Conservation (phyloP, 2,797 vertebrate genomes). For the Scolopax bukidnonensis region DNA sequence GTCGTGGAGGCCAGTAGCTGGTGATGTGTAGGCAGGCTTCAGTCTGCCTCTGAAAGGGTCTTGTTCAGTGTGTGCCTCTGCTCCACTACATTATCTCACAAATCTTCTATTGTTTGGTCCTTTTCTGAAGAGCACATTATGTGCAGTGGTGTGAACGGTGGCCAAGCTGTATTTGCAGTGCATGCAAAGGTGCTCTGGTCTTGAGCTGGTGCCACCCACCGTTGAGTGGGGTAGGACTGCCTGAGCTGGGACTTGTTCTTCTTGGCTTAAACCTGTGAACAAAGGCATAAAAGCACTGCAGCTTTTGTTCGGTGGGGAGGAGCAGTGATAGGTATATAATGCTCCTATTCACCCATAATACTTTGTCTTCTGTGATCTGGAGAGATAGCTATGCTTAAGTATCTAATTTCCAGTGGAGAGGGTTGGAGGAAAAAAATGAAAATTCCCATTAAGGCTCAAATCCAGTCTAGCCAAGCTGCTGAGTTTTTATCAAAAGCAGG, state of each 20-base stretch:
- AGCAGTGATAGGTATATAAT: neutral
- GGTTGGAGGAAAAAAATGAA: neutral
- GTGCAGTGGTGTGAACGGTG: neutral
- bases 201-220: neutral
- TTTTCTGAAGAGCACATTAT: slow-evolving; percentile 22
- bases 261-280: neutral
- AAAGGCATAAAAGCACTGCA: neutral
- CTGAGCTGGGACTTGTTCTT: neutral
- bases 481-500: slow-evolving; percentile 37
- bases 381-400: neutral
- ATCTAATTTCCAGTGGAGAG: neutral
- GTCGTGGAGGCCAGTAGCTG: neutral
- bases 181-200: neutral
- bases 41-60: slow-evolving; percentile 34
- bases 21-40: slow-evolving; percentile 39
- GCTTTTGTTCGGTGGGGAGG: neutral
- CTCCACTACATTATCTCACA: slow-evolving; percentile 46
- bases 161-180: neutral
- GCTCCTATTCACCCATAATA: neutral
- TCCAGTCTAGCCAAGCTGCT: neutral
- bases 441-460: neutral
- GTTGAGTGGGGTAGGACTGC: neutral
- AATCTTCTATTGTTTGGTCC: neutral
- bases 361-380: neutral
- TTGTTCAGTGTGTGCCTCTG: slow-evolving; percentile 32